phyloP scores from a whole-genome alignment of 1,140 invertebrate species.

The Pomacea maculata region DNA sequence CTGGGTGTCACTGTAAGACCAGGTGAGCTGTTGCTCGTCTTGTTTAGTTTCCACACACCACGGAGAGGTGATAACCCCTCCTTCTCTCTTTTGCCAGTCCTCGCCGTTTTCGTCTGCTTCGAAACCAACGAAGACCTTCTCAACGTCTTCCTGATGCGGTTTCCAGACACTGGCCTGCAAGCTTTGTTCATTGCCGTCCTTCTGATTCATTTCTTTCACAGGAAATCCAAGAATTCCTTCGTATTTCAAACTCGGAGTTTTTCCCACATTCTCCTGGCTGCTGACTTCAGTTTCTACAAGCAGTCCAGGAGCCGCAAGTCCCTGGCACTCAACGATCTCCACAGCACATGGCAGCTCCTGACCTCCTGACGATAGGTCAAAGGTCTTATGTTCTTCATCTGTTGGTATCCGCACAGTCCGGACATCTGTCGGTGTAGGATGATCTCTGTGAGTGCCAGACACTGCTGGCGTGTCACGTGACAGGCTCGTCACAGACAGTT shows the following conservation, averaged over 20 bases:
- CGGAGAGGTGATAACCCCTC: not conserved
- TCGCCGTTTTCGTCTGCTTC: not conserved
- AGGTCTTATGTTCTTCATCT: not conserved
- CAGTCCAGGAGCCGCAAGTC: not conserved
- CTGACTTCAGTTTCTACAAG: not conserved
- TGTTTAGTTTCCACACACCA: no score
- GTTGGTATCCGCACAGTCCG: not conserved
- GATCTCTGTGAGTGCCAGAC: not conserved
- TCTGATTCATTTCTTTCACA: not conserved
- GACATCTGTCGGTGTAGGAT: not conserved
- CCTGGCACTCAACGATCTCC: not conserved
- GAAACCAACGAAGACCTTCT: not conserved
- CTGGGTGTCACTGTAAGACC: not conserved
- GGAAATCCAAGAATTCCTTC: not conserved
- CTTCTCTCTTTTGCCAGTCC: not conserved
- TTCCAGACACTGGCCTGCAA: not conserved
- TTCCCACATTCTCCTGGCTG: not conserved
- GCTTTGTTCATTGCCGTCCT: not conserved
- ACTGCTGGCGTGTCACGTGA: not conserved
- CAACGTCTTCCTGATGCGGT: not conserved
- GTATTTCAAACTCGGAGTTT: not conserved
- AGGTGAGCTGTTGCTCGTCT: not conserved
- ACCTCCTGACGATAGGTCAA: no score
- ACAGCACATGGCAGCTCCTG: not conserved
- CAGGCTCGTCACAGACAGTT: no score